These are phyloP conservation scores for Tragelaphus strepsiceros DNA, from an alignment of 2,113 vertebrate genomes.

Conservation along the genomic window DNA sequence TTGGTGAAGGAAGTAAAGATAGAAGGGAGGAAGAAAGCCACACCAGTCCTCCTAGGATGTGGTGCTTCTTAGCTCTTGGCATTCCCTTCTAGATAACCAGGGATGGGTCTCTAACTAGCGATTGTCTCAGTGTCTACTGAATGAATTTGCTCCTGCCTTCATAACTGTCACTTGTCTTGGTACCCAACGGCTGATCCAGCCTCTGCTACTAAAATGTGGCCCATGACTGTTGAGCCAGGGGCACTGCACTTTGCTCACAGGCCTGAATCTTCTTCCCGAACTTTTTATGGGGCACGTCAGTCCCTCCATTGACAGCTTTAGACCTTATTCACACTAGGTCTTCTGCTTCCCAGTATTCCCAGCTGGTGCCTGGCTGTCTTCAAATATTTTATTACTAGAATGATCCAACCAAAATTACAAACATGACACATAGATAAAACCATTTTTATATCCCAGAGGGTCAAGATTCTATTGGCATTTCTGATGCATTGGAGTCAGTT, in stretches of 20 bases:
- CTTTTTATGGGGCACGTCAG: neutral
- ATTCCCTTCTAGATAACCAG: neutral
- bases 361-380: neutral
- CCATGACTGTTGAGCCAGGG: neutral
- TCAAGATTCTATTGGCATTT: slow-evolving; percentile 30
- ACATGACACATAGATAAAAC: slow-evolving; percentile 25
- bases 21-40: neutral
- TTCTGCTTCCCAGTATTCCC: neutral
- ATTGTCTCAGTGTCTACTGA: neutral
- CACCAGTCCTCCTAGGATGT: neutral
- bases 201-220: neutral
- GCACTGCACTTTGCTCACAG: neutral
- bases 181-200: neutral
- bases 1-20: neutral
- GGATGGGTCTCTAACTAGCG: too few relatives aligned
- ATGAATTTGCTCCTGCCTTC: neutral
- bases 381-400: neutral
- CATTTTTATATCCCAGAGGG: neutral
- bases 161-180: neutral
- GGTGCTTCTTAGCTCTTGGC: neutral
- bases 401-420: slow-evolving; percentile 13
- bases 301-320: neutral
- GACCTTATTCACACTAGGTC: neutral
- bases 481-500: neutral
- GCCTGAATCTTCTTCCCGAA: neutral